Evolutionary conservation across 2,113 vertebrate genomes (phyloP).

Genomic region (Tautogolabrus adspersus): DNA sequence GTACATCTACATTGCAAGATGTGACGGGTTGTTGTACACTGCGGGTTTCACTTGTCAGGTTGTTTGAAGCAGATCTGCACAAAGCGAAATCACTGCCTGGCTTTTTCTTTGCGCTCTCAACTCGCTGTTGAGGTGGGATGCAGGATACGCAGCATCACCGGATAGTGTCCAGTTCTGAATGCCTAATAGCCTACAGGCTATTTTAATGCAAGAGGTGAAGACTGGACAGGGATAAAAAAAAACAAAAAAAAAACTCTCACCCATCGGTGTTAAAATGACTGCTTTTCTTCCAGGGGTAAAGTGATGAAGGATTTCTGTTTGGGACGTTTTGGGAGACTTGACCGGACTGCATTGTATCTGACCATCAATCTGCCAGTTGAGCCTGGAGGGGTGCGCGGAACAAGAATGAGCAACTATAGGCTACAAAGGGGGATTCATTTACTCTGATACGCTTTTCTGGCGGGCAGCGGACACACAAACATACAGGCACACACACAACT

Average conservation of each 20-base stretch:
- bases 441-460: neutral
- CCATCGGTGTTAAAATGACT: slow-evolving; percentile 19
- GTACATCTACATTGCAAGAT: neutral
- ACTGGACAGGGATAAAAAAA: slow-evolving; percentile 8
- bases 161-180: too few species aligned
- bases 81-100: slow-evolving; percentile 33
- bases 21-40: neutral
- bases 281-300: slow-evolving; percentile 43
- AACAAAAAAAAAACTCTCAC: too few species aligned
- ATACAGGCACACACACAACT: too few species aligned
- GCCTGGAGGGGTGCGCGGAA: slow-evolving; percentile 33
- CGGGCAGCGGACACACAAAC: too few species aligned
- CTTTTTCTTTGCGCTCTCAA: slow-evolving; percentile 38
- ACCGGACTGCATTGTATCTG: slow-evolving; percentile 53
- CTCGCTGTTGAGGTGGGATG: slow-evolving; percentile 49
- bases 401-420: slow-evolving; percentile 24
- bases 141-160: slow-evolving; percentile 69
- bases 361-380: slow-evolving; percentile 16
- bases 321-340: slow-evolving; percentile 61
- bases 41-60: slow-evolving; percentile 11
- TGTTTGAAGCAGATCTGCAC: neutral
- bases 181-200: too few species aligned
- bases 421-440: neutral
- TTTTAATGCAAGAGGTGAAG: slow-evolving; percentile 15
- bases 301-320: slow-evolving; percentile 55